A percentile compares a stretch with the other conserved stretches of the same genome.
Conservation (phyloP, 2,888 invertebrate genomes). For the Xylota sylvarum region DNA sequence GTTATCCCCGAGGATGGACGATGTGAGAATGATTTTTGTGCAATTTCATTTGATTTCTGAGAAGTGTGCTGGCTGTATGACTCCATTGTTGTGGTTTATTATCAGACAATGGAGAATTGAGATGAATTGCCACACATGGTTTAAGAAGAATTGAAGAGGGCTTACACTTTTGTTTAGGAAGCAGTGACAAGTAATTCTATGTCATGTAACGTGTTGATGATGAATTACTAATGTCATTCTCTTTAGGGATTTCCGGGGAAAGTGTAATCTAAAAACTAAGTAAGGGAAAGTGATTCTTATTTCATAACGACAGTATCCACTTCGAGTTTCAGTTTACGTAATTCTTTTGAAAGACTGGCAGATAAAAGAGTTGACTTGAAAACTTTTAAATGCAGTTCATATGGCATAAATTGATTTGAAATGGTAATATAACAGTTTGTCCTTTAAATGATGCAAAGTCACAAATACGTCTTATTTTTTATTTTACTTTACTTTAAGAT, state of each 20-base stretch:
- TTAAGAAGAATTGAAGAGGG: constrained; percentile 5
- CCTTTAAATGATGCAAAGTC: no score
- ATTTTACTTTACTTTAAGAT: no score
- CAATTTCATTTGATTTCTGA: constrained; percentile 64
- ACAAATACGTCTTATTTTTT: no score
- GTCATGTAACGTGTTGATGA: not conserved
- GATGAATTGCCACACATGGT: constrained; percentile 51
- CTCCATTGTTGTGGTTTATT: constrained; percentile 61
- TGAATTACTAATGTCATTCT: not conserved
- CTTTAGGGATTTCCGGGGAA: not conserved
- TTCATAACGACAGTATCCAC: not conserved
- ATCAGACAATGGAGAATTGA: constrained; percentile 47
- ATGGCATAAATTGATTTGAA: not conserved
- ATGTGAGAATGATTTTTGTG: constrained; percentile 47
- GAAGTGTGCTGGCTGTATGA: constrained; percentile 58
- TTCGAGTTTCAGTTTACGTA: not conserved
- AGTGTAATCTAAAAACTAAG: not conserved
- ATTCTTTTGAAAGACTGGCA: not conserved
- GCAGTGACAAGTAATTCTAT: constrained; percentile 26
- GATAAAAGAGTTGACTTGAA: constrained; percentile 18
- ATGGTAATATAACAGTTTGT: not conserved
- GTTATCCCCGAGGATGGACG: constrained; percentile 53
- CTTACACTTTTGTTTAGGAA: constrained; percentile 29
- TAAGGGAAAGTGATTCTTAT: not conserved
- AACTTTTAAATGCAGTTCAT: not conserved